These are phyloP conservation scores for Synchiropus splendidus DNA, from an alignment of 2,113 vertebrate species.

Conservation along the genomic window DNA sequence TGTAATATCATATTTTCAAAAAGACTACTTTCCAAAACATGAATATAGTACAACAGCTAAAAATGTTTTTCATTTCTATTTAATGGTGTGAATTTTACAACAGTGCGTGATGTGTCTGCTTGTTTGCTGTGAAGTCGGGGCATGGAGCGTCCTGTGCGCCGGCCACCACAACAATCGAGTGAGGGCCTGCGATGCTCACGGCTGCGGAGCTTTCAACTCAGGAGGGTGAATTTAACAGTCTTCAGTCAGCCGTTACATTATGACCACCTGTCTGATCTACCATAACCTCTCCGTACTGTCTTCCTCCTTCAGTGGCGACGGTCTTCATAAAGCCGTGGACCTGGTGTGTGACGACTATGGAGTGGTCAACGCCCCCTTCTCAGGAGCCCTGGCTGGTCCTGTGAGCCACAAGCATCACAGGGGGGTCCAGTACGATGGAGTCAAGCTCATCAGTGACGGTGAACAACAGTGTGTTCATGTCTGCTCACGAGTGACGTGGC, in stretches of 20 bases:
- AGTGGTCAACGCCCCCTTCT: constrained; percentile 47
- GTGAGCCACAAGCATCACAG: constrained; percentile 20
- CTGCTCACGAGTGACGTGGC: no score
- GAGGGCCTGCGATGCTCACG: constrained; percentile 42
- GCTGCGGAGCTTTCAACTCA: constrained; percentile 51
- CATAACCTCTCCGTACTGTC: background rate
- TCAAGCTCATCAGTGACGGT: constrained; percentile 51
- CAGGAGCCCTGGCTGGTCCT: constrained; percentile 37
- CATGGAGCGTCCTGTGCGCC: constrained; percentile 47
- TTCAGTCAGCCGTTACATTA: constrained; percentile 2
- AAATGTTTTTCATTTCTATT: no score
- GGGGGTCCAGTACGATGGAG: constrained; percentile 41
- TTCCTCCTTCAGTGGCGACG: constrained; percentile 21
- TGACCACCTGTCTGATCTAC: background rate
- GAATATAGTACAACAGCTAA: no score
- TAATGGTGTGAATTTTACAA: no score
- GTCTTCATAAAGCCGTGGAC: constrained; percentile 42
- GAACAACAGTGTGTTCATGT: constrained; percentile 17
- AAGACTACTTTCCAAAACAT: no score
- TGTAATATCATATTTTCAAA: no score
- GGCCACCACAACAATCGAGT: constrained; percentile 54
- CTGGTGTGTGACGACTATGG: constrained; percentile 54
- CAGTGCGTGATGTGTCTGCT: no score
- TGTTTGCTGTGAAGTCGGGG: no score
- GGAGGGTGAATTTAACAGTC: constrained; percentile 31